Conservation (phyloP, 2,797 vertebrate species). For the Acanthopagrus latus region DNA sequence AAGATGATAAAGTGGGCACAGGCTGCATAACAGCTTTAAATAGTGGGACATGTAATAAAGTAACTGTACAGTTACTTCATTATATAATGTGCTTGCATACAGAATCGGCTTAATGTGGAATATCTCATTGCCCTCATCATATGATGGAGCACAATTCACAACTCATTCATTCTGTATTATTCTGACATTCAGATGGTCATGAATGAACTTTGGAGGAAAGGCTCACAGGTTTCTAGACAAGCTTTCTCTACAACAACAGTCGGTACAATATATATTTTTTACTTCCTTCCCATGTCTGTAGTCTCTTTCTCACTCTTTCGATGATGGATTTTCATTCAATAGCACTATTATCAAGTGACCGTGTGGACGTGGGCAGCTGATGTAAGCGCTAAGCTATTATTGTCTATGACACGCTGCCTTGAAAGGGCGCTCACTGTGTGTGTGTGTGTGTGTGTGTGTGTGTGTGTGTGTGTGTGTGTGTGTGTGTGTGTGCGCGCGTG, state of each 20-base stretch:
- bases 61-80: not conserved
- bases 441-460: conserved; percentile 10
- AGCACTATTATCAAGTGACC: conserved; percentile 17
- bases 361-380: conserved; percentile 43
- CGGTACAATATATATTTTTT: no score
- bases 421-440: not conserved
- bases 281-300: not conserved
- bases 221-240: not conserved
- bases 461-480: not conserved
- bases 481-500: not conserved
- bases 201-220: no score
- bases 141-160: no score
- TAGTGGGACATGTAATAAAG: not conserved
- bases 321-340: conserved; percentile 34
- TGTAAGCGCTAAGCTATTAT: conserved; percentile 38
- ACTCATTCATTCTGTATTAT: not conserved
- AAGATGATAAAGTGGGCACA: not conserved
- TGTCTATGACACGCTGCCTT: not conserved
- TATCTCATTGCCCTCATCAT: not conserved
- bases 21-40: not conserved
- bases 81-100: not conserved
- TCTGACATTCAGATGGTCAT: not conserved
- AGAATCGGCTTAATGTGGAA: not conserved
- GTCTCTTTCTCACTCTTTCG: conserved; percentile 1
- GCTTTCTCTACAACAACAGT: not conserved